Conservation (phyloP, 2,113 vertebrate genomes). For the Cairina moschata region DNA sequence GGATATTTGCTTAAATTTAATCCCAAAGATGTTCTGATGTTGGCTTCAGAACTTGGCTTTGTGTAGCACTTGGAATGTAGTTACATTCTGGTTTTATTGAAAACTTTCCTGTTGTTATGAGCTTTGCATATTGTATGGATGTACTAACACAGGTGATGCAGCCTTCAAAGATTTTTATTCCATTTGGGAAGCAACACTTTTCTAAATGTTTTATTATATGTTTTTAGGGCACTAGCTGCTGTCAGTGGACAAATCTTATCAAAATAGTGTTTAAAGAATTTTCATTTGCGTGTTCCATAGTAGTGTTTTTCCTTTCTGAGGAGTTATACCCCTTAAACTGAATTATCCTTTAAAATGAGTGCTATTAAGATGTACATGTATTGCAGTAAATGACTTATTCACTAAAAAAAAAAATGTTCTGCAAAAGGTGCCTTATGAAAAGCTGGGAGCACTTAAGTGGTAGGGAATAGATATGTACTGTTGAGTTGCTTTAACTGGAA, state of each 20-base stretch:
- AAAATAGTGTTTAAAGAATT: background rate
- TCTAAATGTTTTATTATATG: background rate
- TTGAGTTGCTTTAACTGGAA: background rate
- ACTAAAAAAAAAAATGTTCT: background rate
- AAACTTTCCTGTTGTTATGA: background rate
- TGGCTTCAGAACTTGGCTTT: accelerated
- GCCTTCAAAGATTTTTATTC: background rate
- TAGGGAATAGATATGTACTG: background rate
- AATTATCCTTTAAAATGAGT: background rate
- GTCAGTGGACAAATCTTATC: background rate
- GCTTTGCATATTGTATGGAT: background rate
- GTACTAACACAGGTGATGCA: background rate
- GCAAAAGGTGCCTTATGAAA: background rate
- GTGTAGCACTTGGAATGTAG: background rate
- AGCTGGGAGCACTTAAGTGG: background rate
- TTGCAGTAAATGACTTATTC: background rate
- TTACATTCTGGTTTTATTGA: background rate
- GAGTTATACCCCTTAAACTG: background rate
- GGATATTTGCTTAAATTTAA: background rate
- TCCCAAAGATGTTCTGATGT: background rate
- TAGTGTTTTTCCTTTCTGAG: background rate
- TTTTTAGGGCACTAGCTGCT: background rate
- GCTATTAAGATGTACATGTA: background rate
- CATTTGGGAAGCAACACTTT: background rate
- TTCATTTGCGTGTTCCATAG: background rate